A percentile compares a stretch with the other conserved stretches of the same genome.
These are phyloP conservation scores for Psylliodes chrysocephalus DNA, from an alignment of 2,888 invertebrate species.

Conservation along the genomic window DNA sequence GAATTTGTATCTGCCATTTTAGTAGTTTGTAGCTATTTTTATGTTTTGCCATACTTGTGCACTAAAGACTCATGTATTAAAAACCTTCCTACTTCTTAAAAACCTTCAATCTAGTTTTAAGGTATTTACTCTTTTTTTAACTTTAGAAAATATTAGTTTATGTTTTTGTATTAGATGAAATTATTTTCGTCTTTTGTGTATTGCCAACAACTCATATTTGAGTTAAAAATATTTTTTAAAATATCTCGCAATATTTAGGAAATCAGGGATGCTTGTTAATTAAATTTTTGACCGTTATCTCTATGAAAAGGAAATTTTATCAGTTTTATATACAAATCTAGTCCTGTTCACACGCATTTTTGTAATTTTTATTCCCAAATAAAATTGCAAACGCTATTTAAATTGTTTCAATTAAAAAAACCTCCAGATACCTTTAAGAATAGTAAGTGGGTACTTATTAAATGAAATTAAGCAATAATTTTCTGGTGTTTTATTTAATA, in stretches of 20 bases:
- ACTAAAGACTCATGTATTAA: not conserved
- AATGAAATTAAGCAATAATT: not conserved
- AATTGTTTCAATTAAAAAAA: too few species aligned
- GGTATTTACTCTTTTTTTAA: not conserved
- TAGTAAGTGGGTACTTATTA: not conserved
- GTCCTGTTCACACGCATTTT: constrained; percentile 18
- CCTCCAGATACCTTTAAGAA: too few species aligned
- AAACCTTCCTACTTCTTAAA: not conserved
- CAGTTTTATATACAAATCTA: constrained; percentile 8
- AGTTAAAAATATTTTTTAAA: not conserved
- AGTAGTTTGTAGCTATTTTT: too few species aligned
- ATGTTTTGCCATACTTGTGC: not conserved
- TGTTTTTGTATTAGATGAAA: not conserved
- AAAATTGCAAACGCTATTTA: too few species aligned
- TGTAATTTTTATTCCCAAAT: constrained; percentile 5
- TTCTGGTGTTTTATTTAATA: not conserved
- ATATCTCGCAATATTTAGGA: constrained; percentile 17
- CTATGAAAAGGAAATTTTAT: constrained; percentile 16
- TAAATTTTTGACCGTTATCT: constrained; percentile 11
- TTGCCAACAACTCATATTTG: not conserved
- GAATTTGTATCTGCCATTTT: too few species aligned
- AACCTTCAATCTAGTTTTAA: not conserved
- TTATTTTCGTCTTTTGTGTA: not conserved
- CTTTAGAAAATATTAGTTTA: not conserved
- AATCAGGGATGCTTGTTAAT: constrained; percentile 27